Conservation (phyloP, 2,888 invertebrate genomes). For the Pheosia tremula region DNA sequence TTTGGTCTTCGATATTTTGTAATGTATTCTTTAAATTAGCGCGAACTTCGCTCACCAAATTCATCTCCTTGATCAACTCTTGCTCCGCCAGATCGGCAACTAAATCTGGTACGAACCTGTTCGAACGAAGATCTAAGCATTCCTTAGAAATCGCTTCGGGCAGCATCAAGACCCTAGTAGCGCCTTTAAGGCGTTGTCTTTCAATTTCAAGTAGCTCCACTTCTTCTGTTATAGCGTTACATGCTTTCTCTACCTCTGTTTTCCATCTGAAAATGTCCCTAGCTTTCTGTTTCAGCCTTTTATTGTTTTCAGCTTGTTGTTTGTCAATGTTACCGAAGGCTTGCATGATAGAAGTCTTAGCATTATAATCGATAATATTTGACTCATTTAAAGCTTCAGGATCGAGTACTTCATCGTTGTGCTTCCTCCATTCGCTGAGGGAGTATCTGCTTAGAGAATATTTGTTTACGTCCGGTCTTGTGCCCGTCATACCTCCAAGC, state of each 20-base stretch:
- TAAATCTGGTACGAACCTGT: conserved; percentile 89
- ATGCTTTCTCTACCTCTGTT: conserved; percentile 88
- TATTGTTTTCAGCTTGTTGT: conserved; percentile 87
- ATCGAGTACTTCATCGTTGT: conserved; percentile 82
- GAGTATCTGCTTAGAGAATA: conserved; percentile 90
- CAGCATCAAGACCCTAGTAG: conserved; percentile 86
- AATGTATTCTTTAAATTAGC: conserved; percentile 85
- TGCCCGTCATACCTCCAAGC: conserved; percentile 87
- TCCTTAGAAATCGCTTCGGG: conserved; percentile 91
- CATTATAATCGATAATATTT: conserved; percentile 85
- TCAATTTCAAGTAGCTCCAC: conserved; percentile 88
- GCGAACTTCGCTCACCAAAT: conserved; percentile 88
- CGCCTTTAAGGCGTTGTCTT: conserved; percentile 87
- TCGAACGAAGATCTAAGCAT: conserved; percentile 88
- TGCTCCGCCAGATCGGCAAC: conserved; percentile 91
- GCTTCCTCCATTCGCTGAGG: conserved; percentile 88
- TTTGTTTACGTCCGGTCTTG: conserved; percentile 89
- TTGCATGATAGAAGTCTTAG: conserved; percentile 86
- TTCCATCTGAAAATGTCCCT: conserved; percentile 90
- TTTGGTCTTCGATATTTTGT: conserved; percentile 88
- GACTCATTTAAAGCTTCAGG: conserved; percentile 79
- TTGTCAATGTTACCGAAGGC: conserved; percentile 87
- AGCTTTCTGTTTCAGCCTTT: conserved; percentile 86
- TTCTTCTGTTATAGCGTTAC: conserved; percentile 88
- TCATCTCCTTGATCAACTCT: conserved; percentile 90